Conservation (phyloP, 35 echinoderm and acorn worm genomes). For the Eucidaris tribuloides region DNA sequence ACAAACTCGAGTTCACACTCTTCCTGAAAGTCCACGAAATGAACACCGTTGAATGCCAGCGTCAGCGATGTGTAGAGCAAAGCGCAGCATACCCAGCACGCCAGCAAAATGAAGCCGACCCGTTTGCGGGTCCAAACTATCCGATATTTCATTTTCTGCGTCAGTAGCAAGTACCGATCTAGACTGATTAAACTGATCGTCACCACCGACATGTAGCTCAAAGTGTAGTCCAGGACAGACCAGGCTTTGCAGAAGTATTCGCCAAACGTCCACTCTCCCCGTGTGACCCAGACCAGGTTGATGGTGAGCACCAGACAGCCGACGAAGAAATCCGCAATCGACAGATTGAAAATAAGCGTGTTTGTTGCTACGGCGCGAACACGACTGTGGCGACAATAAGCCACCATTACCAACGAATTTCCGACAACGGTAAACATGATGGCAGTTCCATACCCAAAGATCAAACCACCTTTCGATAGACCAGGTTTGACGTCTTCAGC, state of each 20-base stretch:
- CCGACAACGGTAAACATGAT: slow-evolving; percentile 29
- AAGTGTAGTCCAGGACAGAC: slow-evolving; percentile 20
- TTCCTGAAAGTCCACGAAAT: slow-evolving; percentile 27
- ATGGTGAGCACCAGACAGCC: slow-evolving; percentile 29
- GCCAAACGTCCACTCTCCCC: slow-evolving; percentile 42
- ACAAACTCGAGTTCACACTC: slow-evolving; percentile 8
- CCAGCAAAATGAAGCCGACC: not conserved
- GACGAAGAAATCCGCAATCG: slow-evolving; percentile 28
- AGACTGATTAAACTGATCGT: slow-evolving; percentile 53
- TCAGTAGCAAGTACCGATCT: slow-evolving; percentile 38
- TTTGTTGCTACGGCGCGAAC: slow-evolving; percentile 26
- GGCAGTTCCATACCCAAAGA: not conserved
- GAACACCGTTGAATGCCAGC: not conserved
- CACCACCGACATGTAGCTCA: slow-evolving; percentile 4
- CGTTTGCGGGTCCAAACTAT: not conserved
- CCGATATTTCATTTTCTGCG: slow-evolving; percentile 11
- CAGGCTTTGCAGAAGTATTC: slow-evolving; percentile 40
- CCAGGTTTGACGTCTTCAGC: no score
- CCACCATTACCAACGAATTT: slow-evolving; percentile 29
- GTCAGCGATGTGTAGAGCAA: not conserved
- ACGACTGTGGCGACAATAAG: not conserved
- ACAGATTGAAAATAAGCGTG: slow-evolving; percentile 43
- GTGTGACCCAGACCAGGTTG: slow-evolving; percentile 24
- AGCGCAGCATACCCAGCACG: not conserved
- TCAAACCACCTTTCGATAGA: no score